Conservation (phyloP, 2,888 invertebrate genomes). For the Thymelicus acteon region DNA sequence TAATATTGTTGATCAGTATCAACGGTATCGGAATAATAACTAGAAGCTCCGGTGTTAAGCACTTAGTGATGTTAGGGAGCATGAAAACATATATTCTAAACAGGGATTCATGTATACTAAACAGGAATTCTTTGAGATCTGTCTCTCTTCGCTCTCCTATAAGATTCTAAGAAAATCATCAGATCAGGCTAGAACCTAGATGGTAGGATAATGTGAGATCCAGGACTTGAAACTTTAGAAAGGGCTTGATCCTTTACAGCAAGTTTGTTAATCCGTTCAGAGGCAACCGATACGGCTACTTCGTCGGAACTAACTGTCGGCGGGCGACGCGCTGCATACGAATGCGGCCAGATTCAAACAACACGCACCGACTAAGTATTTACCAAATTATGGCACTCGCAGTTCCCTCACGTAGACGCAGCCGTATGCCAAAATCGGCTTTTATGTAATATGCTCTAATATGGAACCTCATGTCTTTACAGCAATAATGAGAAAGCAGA, state of each 20-base stretch:
- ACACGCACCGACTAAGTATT: conserved; percentile 49
- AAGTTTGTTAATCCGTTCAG: conserved; percentile 52
- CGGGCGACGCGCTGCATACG: conserved; percentile 61
- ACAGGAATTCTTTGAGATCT: not conserved
- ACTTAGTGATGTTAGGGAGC: too few species aligned
- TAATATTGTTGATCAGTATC: conserved; percentile 1
- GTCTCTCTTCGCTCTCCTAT: too few species aligned
- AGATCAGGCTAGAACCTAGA: not conserved
- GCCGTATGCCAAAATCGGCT: conserved; percentile 29
- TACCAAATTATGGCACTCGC: conserved; percentile 47
- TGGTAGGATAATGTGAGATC: too few species aligned
- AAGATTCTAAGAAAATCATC: too few species aligned
- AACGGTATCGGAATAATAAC: conserved; percentile 7
- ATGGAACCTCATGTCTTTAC: conserved; percentile 12
- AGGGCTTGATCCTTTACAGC: conserved; percentile 29
- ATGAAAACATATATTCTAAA: not conserved
- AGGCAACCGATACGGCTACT: conserved; percentile 63
- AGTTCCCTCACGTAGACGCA: conserved; percentile 30
- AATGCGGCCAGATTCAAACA: conserved; percentile 59
- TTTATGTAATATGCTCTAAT: conserved; percentile 30
- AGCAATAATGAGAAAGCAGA: not conserved
- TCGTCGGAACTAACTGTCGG: conserved; percentile 71
- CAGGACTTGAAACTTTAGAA: not conserved
- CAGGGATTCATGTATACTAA: too few species aligned
- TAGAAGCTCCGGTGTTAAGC: not conserved